Evolutionary conservation across 2,113 vertebrate species (phyloP).

Genomic region (Eudyptes chrysolophus): DNA sequence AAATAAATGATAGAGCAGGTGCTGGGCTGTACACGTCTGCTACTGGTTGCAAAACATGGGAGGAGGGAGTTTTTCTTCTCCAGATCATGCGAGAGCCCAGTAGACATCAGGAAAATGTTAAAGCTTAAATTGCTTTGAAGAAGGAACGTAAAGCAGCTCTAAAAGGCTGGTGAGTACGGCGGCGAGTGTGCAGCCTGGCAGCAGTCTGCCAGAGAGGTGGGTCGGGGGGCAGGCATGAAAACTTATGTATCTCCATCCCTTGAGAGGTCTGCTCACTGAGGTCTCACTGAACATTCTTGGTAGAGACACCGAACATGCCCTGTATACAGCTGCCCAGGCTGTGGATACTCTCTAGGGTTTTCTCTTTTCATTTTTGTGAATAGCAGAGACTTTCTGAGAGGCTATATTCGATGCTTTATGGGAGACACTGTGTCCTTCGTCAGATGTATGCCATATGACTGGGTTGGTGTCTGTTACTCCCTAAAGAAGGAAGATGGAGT

Average conservation of each 20-base stretch:
- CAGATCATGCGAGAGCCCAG: not conserved
- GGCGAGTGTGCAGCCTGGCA: fast-evolving
- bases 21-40: not conserved
- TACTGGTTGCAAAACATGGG: not conserved
- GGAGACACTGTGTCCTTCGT: not conserved
- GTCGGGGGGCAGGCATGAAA: fast-evolving
- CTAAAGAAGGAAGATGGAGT: not conserved
- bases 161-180: not conserved
- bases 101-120: not conserved
- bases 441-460: not conserved
- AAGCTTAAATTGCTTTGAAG: not conserved
- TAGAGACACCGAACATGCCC: not conserved
- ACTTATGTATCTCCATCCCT: not conserved
- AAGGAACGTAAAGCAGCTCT: not conserved
- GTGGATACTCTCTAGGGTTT: not conserved
- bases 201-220: not conserved
- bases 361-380: not conserved
- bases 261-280: not conserved
- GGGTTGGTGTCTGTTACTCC: not conserved
- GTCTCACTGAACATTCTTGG: not conserved
- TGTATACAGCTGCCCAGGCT: not conserved
- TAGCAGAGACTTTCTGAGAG: not conserved
- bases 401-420: not conserved
- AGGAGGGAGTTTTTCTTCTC: not conserved
- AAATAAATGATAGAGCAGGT: not conserved